Evolutionary conservation across 2,888 invertebrate genomes (phyloP).

Genomic region (Nomada hirtipes): DNA sequence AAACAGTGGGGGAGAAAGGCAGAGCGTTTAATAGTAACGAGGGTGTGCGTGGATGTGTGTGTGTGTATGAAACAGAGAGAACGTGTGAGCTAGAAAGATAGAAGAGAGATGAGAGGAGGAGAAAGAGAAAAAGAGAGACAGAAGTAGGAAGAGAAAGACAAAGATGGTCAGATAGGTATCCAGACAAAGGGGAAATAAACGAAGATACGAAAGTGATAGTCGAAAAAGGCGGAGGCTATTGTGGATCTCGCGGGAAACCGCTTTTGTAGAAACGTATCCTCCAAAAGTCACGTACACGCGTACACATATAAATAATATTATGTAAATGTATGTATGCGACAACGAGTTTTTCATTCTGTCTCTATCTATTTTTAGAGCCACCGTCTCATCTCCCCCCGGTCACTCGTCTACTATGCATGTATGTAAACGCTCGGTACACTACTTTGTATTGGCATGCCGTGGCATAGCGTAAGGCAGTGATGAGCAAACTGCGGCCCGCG

Average conservation of each 20-base stretch:
- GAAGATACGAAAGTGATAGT: slow-evolving; percentile 63
- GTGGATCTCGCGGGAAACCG: slow-evolving; percentile 45
- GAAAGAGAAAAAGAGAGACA: slow-evolving; percentile 25
- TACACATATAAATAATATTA: background rate
- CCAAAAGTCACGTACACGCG: background rate
- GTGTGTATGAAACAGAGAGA: background rate
- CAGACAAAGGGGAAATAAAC: slow-evolving; percentile 56
- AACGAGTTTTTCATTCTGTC: slow-evolving; percentile 27
- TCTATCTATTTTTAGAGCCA: slow-evolving; percentile 52
- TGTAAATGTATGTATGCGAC: slow-evolving; percentile 16
- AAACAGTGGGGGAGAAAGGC: slow-evolving; percentile 41
- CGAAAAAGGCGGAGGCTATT: slow-evolving; percentile 49
- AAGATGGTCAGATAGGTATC: slow-evolving; percentile 52
- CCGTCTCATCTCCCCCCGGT: slow-evolving; percentile 63
- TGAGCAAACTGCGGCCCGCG: too few relatives aligned
- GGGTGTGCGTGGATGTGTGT: background rate
- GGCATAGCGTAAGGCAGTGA: slow-evolving; percentile 4
- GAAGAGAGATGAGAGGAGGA: slow-evolving; percentile 23
- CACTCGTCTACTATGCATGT: slow-evolving; percentile 44
- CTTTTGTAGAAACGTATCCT: slow-evolving; percentile 15
- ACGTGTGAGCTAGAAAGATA: slow-evolving; percentile 29
- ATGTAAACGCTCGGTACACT: slow-evolving; percentile 24
- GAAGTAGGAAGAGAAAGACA: slow-evolving; percentile 39
- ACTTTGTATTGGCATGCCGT: slow-evolving; percentile 32
- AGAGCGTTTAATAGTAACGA: background rate